Base-by-base conservation (phyloP, 2,797 vertebrate genomes). In the Prionace glauca region DNA sequence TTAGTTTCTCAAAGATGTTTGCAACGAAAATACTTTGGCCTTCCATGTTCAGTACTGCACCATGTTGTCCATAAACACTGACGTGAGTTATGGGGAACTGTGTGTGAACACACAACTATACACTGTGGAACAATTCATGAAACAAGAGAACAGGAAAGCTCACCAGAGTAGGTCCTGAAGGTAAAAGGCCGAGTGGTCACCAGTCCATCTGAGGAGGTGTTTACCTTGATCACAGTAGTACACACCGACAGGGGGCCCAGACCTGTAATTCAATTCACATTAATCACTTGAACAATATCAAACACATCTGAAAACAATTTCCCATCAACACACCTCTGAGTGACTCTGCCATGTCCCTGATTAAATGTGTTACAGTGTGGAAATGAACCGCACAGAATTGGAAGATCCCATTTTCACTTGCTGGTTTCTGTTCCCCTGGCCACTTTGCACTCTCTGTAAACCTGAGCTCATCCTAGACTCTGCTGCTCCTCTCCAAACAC, bases 181-280 rank as follows among this genome's bases (percentile, higher is more conserved):
- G 93, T 94, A 36, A 94, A 94, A 94, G 93, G 69, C 12, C 4
- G 69, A 50, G 69, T 50, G 69, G 65, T 94, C 93, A 74, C 93
- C 93, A 94, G 93, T 36, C 93, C 93, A 12, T 94, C 71, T 7
- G 93, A 72, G 24, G 93, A 50, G 69, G 93, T 94, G 69, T 94
- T 94, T 26, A 94, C 69, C 12, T 94, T 69, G 69, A 94, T 50
- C 67, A 94, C 36, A 74, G 41, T 32, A 1, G 69, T 72, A 56
- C 93, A 94, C 93, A 94, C 11, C 1, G 69, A 50, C 24, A 71
- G 26, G 11, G 93, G 29, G 3, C 36, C 24, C 36, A 94, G 24
- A 45, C 93, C 93, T 94, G 41, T 4, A 62, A 91, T 91, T 91
- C 9, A 36, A 90, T 14, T n/a, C 87, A 90, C 2, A 32, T 32